Evolutionary conservation across 2,888 invertebrate genomes (phyloP).

Genomic region (Anthophora plumipes): DNA sequence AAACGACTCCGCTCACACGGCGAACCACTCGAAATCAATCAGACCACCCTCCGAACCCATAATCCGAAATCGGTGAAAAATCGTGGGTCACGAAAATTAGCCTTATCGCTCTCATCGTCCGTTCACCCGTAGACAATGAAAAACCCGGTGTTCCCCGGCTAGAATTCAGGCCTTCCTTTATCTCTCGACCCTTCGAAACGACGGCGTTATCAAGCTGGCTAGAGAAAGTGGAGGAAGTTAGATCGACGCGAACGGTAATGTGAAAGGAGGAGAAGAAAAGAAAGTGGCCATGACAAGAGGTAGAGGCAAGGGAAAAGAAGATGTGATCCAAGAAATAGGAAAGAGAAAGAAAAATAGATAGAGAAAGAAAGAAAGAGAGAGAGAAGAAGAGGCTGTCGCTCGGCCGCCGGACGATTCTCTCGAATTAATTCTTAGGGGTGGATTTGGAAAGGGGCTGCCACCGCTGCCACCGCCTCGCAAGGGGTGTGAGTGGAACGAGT

Average conservation of each 20-base stretch:
- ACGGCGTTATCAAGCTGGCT: conserved; percentile 75
- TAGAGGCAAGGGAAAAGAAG: conserved; percentile 58
- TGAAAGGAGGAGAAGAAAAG: conserved; percentile 67
- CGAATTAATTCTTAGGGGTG: conserved; percentile 84
- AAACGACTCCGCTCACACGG: too few species aligned
- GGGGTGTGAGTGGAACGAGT: conserved; percentile 83
- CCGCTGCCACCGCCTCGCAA: conserved; percentile 54
- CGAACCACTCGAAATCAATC: too few species aligned
- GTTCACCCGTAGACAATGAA: conserved; percentile 43
- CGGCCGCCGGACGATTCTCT: conserved; percentile 83
- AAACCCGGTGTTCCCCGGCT: conserved; percentile 40
- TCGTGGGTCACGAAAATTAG: conserved; percentile 44
- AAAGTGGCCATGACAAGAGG: conserved; percentile 47
- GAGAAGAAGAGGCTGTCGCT: conserved; percentile 75
- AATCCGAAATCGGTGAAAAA: conserved; percentile 7
- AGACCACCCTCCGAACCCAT: background rate
- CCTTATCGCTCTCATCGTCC: conserved; percentile 34
- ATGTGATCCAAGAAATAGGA: conserved; percentile 63
- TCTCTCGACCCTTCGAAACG: conserved; percentile 67
- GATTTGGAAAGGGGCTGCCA: conserved; percentile 70
- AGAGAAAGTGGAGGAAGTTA: conserved; percentile 61
- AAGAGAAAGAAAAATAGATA: conserved; percentile 6
- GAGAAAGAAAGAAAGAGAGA: conserved; percentile 2
- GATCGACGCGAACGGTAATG: conserved; percentile 75
- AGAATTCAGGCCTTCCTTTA: conserved; percentile 41